Conservation (phyloP, 2,113 vertebrate genomes). For the Nothobranchius kuhntae region DNA sequence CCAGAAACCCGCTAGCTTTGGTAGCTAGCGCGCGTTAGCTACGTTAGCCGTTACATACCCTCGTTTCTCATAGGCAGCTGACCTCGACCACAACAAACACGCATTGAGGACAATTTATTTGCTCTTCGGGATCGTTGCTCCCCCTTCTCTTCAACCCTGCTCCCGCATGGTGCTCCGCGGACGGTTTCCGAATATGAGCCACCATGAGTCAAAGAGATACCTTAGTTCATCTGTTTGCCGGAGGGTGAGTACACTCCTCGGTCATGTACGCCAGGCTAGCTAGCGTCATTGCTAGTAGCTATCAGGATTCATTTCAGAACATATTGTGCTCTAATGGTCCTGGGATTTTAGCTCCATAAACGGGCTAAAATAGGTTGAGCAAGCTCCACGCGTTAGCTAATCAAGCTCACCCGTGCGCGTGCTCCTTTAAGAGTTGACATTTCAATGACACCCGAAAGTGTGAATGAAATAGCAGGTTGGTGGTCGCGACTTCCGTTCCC, state of each 20-base stretch:
- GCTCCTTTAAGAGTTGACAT: constrained; percentile 6
- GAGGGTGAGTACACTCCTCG: constrained; percentile 84
- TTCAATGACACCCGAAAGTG: constrained; percentile 37
- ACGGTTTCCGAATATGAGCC: constrained; percentile 82
- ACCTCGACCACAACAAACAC: constrained; percentile 66
- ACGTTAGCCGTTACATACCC: constrained; percentile 42
- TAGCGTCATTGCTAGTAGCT: constrained; percentile 29
- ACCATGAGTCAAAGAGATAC: constrained; percentile 96
- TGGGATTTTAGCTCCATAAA: not conserved
- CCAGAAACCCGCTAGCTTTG: constrained; percentile 35
- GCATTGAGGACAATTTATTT: not conserved
- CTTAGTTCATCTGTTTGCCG: constrained; percentile 94
- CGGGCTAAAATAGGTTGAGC: not conserved
- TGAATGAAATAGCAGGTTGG: constrained; percentile 23
- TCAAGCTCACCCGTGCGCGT: too few species aligned
- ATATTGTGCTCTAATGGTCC: not conserved
- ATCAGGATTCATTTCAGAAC: not conserved
- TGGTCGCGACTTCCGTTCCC: not conserved
- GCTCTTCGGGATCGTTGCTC: constrained; percentile 18
- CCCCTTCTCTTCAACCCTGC: constrained; percentile 2
- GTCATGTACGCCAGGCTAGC: constrained; percentile 21
- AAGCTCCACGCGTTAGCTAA: not conserved
- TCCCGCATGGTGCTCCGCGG: constrained; percentile 42
- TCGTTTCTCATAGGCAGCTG: constrained; percentile 50
- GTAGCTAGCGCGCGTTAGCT: constrained; percentile 58